Percentiles rank a stretch among this genome's conserved stretches.
phyloP scores from a whole-genome alignment of 2,113 vertebrate genomes.

The Desmodus rotundus region DNA sequence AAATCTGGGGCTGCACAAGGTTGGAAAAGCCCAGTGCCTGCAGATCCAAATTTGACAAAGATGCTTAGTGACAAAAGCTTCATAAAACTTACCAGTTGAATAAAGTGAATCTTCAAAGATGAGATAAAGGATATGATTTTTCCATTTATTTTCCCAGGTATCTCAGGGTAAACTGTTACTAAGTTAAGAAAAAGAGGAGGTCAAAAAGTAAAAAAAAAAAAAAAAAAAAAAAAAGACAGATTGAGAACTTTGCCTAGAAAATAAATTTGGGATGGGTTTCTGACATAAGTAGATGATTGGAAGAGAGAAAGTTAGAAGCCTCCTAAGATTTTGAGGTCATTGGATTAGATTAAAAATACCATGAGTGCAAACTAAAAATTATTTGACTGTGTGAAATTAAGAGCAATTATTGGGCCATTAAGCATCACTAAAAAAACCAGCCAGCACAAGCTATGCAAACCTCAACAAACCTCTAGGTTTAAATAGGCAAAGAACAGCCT shows the following conservation, averaged over 20 bases:
- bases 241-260: background rate
- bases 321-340: background rate
- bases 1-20: background rate
- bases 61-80: background rate
- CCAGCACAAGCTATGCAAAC: background rate
- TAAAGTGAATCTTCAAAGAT: background rate
- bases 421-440: background rate
- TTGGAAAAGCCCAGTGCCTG: background rate
- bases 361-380: background rate
- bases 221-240: background rate
- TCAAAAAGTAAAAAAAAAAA: background rate
- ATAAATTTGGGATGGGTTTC: background rate
- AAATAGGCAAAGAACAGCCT: background rate
- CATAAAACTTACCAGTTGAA: background rate
- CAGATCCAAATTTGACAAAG: background rate
- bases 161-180: background rate
- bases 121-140: background rate
- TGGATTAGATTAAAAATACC: background rate
- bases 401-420: background rate
- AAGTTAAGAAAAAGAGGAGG: background rate
- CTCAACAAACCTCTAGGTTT: background rate
- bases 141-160: background rate
- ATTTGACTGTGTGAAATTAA: background rate
- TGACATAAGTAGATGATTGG: background rate
- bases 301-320: background rate